Evolutionary conservation across 2,888 invertebrate species (phyloP), one percentile per base, ranked within the genome.

Genomic region (Drosophila prolongata): DNA sequence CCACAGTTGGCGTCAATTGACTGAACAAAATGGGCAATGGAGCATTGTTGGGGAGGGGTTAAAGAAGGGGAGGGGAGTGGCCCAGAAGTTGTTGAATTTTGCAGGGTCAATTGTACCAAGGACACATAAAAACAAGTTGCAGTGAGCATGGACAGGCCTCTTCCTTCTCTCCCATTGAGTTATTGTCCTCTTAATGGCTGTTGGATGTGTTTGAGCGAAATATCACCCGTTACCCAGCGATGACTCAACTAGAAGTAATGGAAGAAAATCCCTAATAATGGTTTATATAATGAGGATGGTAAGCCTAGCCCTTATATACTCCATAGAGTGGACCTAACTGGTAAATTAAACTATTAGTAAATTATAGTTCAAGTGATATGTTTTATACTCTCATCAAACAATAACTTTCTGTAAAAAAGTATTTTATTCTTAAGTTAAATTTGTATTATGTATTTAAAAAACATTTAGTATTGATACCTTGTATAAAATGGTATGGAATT

Each of bases 1-100:
- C 66, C 74, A 77, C 81, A 79, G 77, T 82, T 82, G 81, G 71
- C 62, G 55, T 56, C 87, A 87, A 82, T 85, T 70, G 87, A 79
- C 67, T 66, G 71, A 64, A 66, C 60, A 24, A 37, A 82, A 60
- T 53, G 74, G 69, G 42, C 19, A 56, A 43, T 38, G 46, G 35
- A 16, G 19, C 14, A 30, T 30, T 6, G 42, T 27, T 43, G 55
- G 54, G 16, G 37, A 8, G n/a, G 24, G 24, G 24, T 24, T 19
- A 19, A 19, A 24, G 24, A 24, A 24, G 24, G 24, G 24, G 24
- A 24, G 56, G 19, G 57, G 16, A 11, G 13, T 35, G 16, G 49
- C 34, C 34, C 62, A 61, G 19, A 54, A 54, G 67, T 67, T 65
- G 53, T 65, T 55, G 55, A 49, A 49, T 35, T 42, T 66, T 47